phyloP scores from a whole-genome alignment of 2,888 invertebrate genomes.

The Ypsolopha sequella region DNA sequence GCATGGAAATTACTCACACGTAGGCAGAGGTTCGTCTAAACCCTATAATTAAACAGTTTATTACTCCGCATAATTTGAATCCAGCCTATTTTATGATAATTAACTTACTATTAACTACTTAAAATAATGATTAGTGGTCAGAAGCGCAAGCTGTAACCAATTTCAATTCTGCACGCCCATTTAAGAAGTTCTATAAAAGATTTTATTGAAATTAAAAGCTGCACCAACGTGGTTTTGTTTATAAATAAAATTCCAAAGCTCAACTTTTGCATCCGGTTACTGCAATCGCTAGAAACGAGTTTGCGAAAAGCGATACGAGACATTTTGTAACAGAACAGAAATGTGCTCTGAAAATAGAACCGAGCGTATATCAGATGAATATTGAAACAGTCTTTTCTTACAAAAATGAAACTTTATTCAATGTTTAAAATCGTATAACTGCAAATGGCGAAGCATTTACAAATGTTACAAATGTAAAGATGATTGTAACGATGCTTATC shows the following conservation, averaged over 20 bases:
- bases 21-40: constrained; percentile 9
- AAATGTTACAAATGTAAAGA: neutral
- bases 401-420: neutral
- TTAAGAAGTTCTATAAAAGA: constrained; percentile 4
- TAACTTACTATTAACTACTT: constrained; percentile 12
- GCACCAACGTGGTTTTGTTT: constrained; percentile 2
- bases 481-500: neutral
- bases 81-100: constrained; percentile 22
- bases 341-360: neutral
- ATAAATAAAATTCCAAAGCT: neutral
- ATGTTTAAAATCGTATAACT: neutral
- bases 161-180: constrained; percentile 17
- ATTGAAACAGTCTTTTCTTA: constrained; percentile 8
- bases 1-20: constrained; percentile 9
- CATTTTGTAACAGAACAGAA: neutral
- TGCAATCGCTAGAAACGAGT: constrained; percentile 2
- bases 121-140: constrained; percentile 19
- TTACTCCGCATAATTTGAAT: constrained; percentile 22
- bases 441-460: neutral
- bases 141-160: constrained; percentile 10
- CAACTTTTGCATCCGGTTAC: neutral
- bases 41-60: constrained; percentile 28
- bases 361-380: constrained; percentile 9
- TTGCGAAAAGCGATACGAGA: constrained; percentile 7
- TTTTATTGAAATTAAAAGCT: neutral